phyloP scores from a whole-genome alignment of 2,888 invertebrate genomes.

The Patella depressa region DNA sequence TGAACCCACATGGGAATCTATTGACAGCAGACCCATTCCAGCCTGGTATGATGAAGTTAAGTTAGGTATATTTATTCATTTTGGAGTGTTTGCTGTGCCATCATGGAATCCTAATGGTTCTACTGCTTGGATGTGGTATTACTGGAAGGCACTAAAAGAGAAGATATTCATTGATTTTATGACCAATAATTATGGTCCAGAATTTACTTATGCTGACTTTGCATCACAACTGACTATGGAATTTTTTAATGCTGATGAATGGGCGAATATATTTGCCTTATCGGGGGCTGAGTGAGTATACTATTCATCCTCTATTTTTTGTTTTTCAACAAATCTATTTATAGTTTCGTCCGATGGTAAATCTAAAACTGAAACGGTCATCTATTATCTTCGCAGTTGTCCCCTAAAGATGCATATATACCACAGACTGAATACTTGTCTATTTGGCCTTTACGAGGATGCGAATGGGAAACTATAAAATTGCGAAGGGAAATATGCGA shows the following conservation, averaged over 20 bases:
- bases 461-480: too few relatives aligned
- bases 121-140: constrained; percentile 73
- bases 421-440: too few relatives aligned
- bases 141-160: constrained; percentile 48
- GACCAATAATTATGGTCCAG: constrained; percentile 85
- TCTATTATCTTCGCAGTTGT: too few relatives aligned
- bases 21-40: constrained; percentile 87
- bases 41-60: constrained; percentile 91
- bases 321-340: too few relatives aligned
- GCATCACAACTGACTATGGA: constrained; percentile 87
- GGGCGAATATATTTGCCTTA: constrained; percentile 86
- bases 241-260: constrained; percentile 86
- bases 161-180: constrained; percentile 77
- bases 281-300: constrained; percentile 83
- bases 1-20: constrained; percentile 84
- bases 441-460: too few relatives aligned
- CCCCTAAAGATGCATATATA: too few relatives aligned
- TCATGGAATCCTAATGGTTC: constrained; percentile 76
- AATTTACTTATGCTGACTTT: constrained; percentile 92
- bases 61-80: constrained; percentile 92
- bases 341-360: too few relatives aligned
- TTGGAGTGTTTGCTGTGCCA: constrained; percentile 94
- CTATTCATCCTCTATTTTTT: too few relatives aligned
- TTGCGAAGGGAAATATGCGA: too few relatives aligned
- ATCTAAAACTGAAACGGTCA: too few relatives aligned